Evolutionary conservation across 2,113 vertebrate species (phyloP).

Genomic region (Blennius ocellaris): DNA sequence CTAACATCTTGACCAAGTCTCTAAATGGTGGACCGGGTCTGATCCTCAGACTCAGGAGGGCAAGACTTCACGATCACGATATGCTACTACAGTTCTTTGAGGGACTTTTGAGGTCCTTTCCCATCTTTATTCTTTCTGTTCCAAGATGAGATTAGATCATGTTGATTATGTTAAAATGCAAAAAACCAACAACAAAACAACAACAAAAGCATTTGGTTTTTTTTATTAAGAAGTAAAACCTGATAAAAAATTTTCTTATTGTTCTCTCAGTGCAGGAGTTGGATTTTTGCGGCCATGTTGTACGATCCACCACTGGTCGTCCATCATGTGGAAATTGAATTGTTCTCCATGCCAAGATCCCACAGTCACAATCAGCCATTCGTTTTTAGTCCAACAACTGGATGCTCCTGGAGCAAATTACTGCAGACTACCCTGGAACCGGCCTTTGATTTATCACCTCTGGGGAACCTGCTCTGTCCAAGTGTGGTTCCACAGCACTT

Average conservation of each 20-base stretch:
- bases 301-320: slow-evolving; percentile 63
- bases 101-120: too few species aligned
- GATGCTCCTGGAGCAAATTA: slow-evolving; percentile 71
- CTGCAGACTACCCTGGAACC: slow-evolving; percentile 51
- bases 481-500: too few species aligned
- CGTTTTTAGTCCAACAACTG: slow-evolving; percentile 75
- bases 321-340: slow-evolving; percentile 81
- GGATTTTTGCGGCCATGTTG: slow-evolving; percentile 35
- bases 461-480: slow-evolving; percentile 46
- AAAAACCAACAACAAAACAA: background rate
- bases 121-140: too few species aligned
- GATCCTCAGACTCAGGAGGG: too few species aligned
- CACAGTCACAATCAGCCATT: slow-evolving; percentile 70
- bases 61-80: too few species aligned
- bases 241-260: slow-evolving; percentile 23
- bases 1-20: too few species aligned
- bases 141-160: background rate
- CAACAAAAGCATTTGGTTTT: slow-evolving; percentile 17
- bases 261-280: slow-evolving; percentile 34
- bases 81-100: too few species aligned
- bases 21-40: too few species aligned
- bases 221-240: slow-evolving; percentile 13
- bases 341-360: slow-evolving; percentile 76
- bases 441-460: slow-evolving; percentile 76
- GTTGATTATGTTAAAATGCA: background rate